phyloP scores from a whole-genome alignment of 1,140 invertebrate genomes.

The Trialeurodes vaporariorum region DNA sequence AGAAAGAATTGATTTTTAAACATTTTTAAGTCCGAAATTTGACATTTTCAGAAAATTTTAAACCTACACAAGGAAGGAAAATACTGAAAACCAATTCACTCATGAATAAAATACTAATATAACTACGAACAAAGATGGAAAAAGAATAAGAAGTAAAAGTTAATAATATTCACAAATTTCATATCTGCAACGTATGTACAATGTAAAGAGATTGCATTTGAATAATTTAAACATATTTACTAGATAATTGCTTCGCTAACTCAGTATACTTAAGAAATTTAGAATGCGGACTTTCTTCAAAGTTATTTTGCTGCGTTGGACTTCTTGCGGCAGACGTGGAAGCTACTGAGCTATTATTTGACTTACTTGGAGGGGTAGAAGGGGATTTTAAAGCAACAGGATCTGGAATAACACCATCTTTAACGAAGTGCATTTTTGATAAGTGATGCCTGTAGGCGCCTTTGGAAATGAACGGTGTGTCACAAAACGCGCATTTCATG shows the following conservation, averaged over 20 bases:
- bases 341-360: slow-evolving; percentile 36
- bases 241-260: slow-evolving; percentile 88
- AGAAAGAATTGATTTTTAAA: too few species aligned
- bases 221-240: slow-evolving; percentile 71
- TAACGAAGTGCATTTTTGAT: slow-evolving; percentile 93
- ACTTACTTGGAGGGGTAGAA: slow-evolving; percentile 30
- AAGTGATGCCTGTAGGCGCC: slow-evolving; percentile 92
- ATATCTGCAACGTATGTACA: background rate
- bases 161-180: background rate
- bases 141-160: background rate
- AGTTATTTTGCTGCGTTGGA: slow-evolving; percentile 42
- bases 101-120: too few species aligned
- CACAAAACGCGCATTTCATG: slow-evolving; percentile 93
- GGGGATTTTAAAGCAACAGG: slow-evolving; percentile 44
- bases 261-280: slow-evolving; percentile 96
- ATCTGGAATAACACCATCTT: slow-evolving; percentile 72
- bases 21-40: too few species aligned
- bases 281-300: slow-evolving; percentile 86
- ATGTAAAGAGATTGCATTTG: background rate
- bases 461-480: slow-evolving; percentile 91
- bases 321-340: slow-evolving; percentile 35
- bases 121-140: too few species aligned
- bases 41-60: too few species aligned
- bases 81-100: too few species aligned
- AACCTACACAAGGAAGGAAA: too few species aligned